Conservation (phyloP, 2,113 vertebrate species). For the Coryphaenoides rupestris region DNA sequence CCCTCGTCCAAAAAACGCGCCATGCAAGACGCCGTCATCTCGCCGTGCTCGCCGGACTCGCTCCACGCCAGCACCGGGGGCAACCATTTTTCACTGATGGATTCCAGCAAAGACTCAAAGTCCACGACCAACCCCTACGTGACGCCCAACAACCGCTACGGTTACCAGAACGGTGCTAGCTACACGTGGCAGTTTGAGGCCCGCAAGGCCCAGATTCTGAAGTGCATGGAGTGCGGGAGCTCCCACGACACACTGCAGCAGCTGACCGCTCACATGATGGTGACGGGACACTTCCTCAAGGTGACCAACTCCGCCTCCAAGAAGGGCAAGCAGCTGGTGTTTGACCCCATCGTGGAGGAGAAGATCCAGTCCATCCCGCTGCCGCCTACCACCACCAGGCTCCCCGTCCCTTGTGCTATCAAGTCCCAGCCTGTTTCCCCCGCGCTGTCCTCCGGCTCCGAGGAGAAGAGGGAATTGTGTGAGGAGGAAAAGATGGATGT, state of each 20-base stretch:
- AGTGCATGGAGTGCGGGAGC: conserved; percentile 99
- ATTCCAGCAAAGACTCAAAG: conserved; percentile 76
- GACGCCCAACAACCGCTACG: conserved; percentile 97
- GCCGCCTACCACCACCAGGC: conserved; percentile 89
- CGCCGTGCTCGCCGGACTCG: conserved; percentile 92
- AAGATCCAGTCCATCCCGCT: conserved; percentile 98
- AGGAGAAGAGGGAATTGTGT: conserved; percentile 81
- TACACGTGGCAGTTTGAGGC: conserved; percentile 99
- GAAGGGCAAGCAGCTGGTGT: conserved; percentile 94
- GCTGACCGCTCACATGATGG: conserved; percentile 99
- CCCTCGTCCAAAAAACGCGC: conserved; percentile 90
- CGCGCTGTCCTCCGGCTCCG: conserved; percentile 67
- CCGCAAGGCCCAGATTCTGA: conserved; percentile 96
- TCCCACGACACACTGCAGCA: conserved; percentile 97
- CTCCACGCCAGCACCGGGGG: conserved; percentile 74
- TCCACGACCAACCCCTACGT: conserved; percentile 90
- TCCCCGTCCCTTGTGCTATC: conserved; percentile 79
- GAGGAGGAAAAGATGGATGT: conserved; percentile 62
- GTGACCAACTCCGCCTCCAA: conserved; percentile 97
- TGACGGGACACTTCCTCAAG: conserved; percentile 96
- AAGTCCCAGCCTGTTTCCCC: conserved; percentile 92
- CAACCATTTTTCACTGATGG: conserved; percentile 69
- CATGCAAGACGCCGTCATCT: conserved; percentile 84
- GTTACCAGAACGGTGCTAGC: conserved; percentile 98
- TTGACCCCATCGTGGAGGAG: conserved; percentile 93